Evolutionary conservation across 2,113 vertebrate species (phyloP).

Genomic region (Cochlearius cochlearius): DNA sequence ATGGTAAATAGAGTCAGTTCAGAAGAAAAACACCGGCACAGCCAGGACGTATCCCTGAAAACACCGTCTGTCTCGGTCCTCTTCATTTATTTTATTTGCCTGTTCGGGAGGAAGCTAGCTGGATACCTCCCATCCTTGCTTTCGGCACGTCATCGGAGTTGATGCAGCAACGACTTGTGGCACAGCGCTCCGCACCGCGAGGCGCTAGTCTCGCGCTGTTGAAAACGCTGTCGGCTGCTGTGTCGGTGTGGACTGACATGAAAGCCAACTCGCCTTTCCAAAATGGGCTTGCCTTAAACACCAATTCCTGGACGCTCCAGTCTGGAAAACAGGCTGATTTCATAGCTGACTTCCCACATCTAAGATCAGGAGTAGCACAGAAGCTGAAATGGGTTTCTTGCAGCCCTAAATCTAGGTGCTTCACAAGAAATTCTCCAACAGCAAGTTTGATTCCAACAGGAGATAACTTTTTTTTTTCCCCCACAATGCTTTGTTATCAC

Average conservation of each 20-base stretch:
- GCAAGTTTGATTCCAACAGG: not conserved
- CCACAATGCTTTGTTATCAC: not conserved
- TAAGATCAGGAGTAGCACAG: not conserved
- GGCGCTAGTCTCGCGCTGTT: not conserved
- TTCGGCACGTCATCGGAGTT: not conserved
- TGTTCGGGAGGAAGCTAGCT: not conserved
- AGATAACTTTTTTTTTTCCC: not conserved
- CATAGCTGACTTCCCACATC: accelerated
- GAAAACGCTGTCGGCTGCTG: not conserved
- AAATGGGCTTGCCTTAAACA: not conserved
- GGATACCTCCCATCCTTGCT: accelerated
- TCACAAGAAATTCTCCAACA: not conserved
- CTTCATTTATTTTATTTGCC: not conserved
- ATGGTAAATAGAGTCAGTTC: not conserved
- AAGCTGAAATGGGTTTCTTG: not conserved
- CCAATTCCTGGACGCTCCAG: not conserved
- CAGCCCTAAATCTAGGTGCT: not conserved
- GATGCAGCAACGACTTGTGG: not conserved
- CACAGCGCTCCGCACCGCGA: not conserved
- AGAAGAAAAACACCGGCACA: not conserved
- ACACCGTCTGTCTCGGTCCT: not conserved
- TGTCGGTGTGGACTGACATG: not conserved
- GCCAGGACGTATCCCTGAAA: not conserved
- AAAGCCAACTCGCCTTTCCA: not conserved
- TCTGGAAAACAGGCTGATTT: not conserved